A percentile compares a stretch with the other conserved stretches of the same genome.
Conservation (phyloP, 2,113 vertebrate genomes). For the Oreochromis niloticus region DNA sequence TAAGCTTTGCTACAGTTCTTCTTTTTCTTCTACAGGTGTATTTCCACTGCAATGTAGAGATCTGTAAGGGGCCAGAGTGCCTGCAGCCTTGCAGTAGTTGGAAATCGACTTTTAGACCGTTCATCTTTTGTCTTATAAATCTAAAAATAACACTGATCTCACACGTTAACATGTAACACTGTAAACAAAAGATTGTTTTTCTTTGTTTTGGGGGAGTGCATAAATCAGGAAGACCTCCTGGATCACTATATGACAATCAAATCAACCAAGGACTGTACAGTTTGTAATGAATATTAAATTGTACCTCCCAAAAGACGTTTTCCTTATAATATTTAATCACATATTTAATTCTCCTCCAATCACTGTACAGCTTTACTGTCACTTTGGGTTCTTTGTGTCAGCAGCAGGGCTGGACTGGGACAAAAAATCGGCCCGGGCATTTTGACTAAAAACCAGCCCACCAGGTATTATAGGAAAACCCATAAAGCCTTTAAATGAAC, state of each 20-base stretch:
- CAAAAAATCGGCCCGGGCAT: not conserved
- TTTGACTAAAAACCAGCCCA: not conserved
- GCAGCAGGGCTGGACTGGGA: not conserved
- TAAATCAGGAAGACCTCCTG: not conserved
- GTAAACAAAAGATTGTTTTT: not conserved
- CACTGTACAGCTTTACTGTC: not conserved
- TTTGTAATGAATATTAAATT: not conserved
- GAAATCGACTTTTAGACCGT: not conserved
- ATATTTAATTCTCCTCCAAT: not conserved
- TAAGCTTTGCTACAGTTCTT: not conserved
- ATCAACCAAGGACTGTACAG: not conserved
- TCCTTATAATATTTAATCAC: not conserved
- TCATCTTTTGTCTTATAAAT: not conserved
- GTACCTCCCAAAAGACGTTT: rapidly evolving
- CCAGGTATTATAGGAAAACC: not conserved
- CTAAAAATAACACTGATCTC: not conserved
- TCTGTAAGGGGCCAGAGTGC: conserved; percentile 46
- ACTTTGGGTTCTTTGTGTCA: not conserved
- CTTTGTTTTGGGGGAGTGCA: not conserved
- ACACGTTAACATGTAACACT: not conserved
- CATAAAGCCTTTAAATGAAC: not conserved
- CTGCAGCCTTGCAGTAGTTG: conserved; percentile 18
- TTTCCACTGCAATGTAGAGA: conserved; percentile 44
- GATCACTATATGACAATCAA: not conserved
- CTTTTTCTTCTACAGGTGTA: conserved; percentile 14